A percentile compares a stretch with the other conserved stretches of the same genome.
These are phyloP conservation scores for Tineola bisselliella DNA, from an alignment of 2,888 invertebrate species.

Conservation along the genomic window DNA sequence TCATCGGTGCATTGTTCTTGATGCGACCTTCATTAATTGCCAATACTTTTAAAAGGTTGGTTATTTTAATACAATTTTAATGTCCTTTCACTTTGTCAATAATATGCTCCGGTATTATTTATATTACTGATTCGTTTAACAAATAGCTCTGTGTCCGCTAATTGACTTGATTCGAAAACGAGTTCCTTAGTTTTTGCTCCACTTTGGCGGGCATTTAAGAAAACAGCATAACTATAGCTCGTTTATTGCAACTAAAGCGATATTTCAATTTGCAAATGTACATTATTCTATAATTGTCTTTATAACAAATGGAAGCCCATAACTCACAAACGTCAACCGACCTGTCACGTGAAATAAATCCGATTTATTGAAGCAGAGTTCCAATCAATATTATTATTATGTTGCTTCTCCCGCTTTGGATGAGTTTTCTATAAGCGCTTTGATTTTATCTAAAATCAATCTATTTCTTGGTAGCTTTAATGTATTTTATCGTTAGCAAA, in stretches of 20 bases:
- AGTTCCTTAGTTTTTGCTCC: background rate
- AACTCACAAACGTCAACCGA: background rate
- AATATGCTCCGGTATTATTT: background rate
- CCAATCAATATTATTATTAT: background rate
- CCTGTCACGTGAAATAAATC: background rate
- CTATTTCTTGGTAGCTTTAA: conserved; percentile 1
- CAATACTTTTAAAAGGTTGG: conserved; percentile 34
- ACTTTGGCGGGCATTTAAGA: background rate
- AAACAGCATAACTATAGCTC: background rate
- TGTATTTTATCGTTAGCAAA: background rate
- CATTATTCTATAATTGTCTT: background rate
- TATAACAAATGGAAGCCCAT: background rate
- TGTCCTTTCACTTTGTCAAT: conserved; percentile 10
- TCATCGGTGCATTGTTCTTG: conserved; percentile 17
- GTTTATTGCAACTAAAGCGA: background rate
- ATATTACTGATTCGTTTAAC: background rate
- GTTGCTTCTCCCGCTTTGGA: background rate
- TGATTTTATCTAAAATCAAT: conserved; percentile 2
- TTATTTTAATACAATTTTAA: background rate
- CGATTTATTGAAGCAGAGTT: background rate
- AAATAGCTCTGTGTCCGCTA: conserved; percentile 3
- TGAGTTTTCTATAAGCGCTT: background rate
- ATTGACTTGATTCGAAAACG: conserved; percentile 5
- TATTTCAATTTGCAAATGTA: background rate
- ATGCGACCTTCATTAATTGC: conserved; percentile 36